Percentiles rank a stretch among this genome's conserved stretches.
Conservation (phyloP, 2,113 vertebrate species). For the Tretioscincus oriximinensis region DNA sequence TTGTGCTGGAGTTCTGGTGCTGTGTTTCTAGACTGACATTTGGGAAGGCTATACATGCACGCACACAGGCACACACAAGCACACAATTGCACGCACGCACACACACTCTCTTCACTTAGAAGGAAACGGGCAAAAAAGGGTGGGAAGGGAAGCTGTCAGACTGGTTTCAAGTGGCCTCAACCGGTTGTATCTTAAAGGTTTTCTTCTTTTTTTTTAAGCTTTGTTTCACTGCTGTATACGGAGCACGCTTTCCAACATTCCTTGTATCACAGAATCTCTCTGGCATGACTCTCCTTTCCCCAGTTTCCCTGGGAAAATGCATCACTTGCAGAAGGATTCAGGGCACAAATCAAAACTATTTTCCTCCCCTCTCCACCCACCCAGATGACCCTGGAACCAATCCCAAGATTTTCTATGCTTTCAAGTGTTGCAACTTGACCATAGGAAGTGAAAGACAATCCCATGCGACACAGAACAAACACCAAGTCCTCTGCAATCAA, state of each 20-base stretch:
- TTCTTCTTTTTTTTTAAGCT: neutral
- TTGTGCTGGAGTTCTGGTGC: neutral
- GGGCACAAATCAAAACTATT: neutral
- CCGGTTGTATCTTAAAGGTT: neutral
- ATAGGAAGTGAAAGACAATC: neutral
- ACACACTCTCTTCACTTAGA: neutral
- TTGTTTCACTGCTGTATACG: neutral
- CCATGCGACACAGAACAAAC: neutral
- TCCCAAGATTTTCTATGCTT: neutral
- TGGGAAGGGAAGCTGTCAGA: neutral
- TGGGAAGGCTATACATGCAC: neutral
- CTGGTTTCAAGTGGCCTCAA: conserved; percentile 5
- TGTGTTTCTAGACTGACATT: neutral
- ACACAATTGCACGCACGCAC: no score
- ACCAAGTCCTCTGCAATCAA: neutral
- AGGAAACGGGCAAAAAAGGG: neutral
- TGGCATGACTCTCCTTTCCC: neutral
- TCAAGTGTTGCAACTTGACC: neutral
- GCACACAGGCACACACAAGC: neutral
- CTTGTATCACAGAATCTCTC: neutral
- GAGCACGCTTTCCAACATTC: neutral
- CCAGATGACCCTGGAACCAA: neutral
- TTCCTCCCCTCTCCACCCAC: no score
- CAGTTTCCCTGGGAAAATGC: neutral
- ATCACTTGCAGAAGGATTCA: neutral